Percentiles rank a stretch among this genome's conserved stretches.
These are phyloP conservation scores for Itoplectis maculator DNA, from an alignment of 2,888 invertebrate species.

Conservation along the genomic window DNA sequence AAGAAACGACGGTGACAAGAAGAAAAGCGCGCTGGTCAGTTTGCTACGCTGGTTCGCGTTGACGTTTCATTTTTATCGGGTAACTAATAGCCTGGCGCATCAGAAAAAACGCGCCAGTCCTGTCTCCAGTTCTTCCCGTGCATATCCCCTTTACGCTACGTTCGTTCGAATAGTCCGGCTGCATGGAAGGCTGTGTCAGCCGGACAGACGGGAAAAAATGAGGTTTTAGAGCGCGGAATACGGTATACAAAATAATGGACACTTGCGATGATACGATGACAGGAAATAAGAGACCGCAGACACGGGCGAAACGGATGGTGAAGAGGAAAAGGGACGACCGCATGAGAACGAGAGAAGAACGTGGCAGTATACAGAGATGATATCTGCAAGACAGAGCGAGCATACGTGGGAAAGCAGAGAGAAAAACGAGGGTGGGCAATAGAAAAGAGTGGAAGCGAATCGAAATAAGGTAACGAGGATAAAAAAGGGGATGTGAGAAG, in stretches of 20 bases:
- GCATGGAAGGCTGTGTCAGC: conserved; percentile 1
- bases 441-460: conserved; percentile 7
- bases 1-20: conserved; percentile 8
- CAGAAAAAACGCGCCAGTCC: conserved; percentile 9
- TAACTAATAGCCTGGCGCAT: conserved; percentile 22
- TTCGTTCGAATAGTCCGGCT: conserved; percentile 3
- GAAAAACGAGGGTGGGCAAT: not conserved
- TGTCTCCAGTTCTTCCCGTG: conserved; percentile 10
- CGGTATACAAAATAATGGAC: conserved; percentile 32
- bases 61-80: conserved; percentile 25
- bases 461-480: conserved; percentile 25
- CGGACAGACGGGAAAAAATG: conserved; percentile 19
- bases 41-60: not conserved
- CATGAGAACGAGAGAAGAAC: not conserved
- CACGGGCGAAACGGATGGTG: not conserved
- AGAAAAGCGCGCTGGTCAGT: conserved; percentile 4
- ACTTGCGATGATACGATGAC: conserved; percentile 39
- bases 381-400: conserved; percentile 16
- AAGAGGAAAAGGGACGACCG: not conserved
- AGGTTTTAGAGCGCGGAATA: conserved; percentile 15
- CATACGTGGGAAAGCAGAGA: not conserved
- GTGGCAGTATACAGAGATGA: conserved; percentile 5
- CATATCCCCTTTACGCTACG: conserved; percentile 6
- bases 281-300: conserved; percentile 18
- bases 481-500: conserved; percentile 4